phyloP scores from a whole-genome alignment of 2,797 vertebrate species.

The Tadarida brasiliensis region DNA sequence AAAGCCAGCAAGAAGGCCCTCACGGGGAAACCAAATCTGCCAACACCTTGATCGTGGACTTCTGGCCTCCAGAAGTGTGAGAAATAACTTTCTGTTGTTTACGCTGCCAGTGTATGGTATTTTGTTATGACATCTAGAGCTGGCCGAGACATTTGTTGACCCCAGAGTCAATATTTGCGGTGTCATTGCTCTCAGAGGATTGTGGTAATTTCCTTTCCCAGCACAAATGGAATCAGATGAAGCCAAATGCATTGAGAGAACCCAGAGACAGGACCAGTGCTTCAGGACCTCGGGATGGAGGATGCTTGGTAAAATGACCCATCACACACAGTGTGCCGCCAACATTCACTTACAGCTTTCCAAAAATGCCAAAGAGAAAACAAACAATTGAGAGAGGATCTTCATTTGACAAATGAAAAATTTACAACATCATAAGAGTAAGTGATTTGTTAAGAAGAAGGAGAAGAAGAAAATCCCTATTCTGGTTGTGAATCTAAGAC shows the following conservation, averaged over 20 bases:
- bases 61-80: background rate
- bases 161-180: background rate
- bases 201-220: background rate
- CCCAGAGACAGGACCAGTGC: too few species aligned
- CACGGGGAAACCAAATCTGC: background rate
- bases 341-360: background rate
- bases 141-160: background rate
- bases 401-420: background rate
- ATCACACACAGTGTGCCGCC: background rate
- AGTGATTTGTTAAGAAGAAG: background rate
- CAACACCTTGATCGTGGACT: background rate
- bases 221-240: background rate
- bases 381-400: background rate
- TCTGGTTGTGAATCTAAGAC: background rate
- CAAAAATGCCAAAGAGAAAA: background rate
- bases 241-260: background rate
- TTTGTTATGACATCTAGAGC: background rate
- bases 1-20: background rate
- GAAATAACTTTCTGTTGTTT: background rate
- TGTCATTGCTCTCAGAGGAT: background rate
- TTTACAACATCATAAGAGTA: background rate
- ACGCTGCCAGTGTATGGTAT: background rate
- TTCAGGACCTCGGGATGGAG: background rate
- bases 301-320: background rate
- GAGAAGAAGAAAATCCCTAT: background rate